A percentile compares a stretch with the other conserved stretches of the same genome.
Evolutionary conservation across 2,888 invertebrate genomes (phyloP).

Genomic region (Brachyptera putata): DNA sequence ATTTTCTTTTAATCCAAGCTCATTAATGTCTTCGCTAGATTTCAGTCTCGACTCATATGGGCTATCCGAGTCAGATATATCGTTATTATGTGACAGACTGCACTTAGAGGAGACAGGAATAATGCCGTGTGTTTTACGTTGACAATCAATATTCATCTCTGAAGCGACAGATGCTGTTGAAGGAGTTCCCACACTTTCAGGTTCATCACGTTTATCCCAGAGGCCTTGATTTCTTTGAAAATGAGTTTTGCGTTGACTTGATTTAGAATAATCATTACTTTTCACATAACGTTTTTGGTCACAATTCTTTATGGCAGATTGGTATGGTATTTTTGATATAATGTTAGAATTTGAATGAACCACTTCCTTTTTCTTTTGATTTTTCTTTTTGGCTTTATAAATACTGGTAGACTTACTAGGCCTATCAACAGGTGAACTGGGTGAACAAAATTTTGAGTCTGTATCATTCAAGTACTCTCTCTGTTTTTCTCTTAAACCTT

Average conservation of each 20-base stretch:
- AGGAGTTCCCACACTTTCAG: not conserved
- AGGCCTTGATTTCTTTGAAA: not conserved
- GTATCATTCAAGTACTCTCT: slow-evolving; percentile 41
- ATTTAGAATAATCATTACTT: not conserved
- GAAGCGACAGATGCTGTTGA: slow-evolving; percentile 1
- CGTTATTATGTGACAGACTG: too few species aligned
- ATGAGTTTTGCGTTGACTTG: not conserved
- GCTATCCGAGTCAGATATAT: not conserved
- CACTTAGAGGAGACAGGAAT: not conserved
- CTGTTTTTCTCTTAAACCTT: slow-evolving; percentile 61
- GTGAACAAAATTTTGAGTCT: too few species aligned
- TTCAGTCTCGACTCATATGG: too few species aligned
- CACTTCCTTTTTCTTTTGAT: too few species aligned
- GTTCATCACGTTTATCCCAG: not conserved
- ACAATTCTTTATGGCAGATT: not conserved
- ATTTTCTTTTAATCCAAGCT: slow-evolving; percentile 2
- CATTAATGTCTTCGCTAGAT: too few species aligned
- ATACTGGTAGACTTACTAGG: not conserved
- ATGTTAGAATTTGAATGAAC: too few species aligned
- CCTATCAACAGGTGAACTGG: not conserved
- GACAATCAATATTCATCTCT: too few species aligned
- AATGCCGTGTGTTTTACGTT: not conserved
- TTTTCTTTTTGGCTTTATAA: not conserved
- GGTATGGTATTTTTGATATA: not conserved
- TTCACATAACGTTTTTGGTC: not conserved